Percentiles rank a stretch among this genome's conserved stretches.
phyloP scores from a whole-genome alignment of 2,888 invertebrate genomes.

The Lasiommata megera region DNA sequence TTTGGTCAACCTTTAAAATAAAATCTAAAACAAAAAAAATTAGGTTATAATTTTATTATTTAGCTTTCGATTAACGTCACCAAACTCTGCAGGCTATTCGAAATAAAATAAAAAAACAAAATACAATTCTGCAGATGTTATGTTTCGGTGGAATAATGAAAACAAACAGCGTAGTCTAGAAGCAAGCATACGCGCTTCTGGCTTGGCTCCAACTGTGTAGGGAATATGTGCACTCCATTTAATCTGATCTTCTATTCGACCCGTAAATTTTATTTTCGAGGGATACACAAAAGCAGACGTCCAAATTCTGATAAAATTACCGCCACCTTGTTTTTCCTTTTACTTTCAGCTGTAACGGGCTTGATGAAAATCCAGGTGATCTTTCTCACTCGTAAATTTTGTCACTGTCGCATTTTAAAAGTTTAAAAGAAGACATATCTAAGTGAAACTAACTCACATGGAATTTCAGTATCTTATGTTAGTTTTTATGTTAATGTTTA shows the following conservation, averaged over 20 bases:
- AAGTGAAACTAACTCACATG: too few relatives aligned
- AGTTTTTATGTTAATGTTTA: too few relatives aligned
- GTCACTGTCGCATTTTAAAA: not conserved
- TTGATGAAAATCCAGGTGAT: not conserved
- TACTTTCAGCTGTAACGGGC: not conserved
- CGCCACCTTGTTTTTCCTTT: not conserved
- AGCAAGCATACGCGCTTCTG: not conserved
- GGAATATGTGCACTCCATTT: constrained; percentile 8
- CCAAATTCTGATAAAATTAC: not conserved
- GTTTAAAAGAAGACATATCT: not conserved
- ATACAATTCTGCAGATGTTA: not conserved
- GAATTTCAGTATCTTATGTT: too few relatives aligned
- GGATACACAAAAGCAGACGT: not conserved
- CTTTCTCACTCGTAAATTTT: not conserved
- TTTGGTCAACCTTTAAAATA: too few relatives aligned
- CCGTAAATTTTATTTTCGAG: constrained; percentile 7
- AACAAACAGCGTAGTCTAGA: constrained; percentile 2
- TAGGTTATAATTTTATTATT: too few relatives aligned
- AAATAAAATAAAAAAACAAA: not conserved
- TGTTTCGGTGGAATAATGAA: constrained; percentile 5
- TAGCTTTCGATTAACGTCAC: too few relatives aligned
- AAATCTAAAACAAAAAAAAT: too few relatives aligned
- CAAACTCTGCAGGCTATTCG: too few relatives aligned
- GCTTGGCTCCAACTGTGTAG: constrained; percentile 1
- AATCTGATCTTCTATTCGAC: constrained; percentile 6